phyloP scores from a whole-genome alignment of 35 echinoderm and acorn worm genomes.

The Eucidaris tribuloides region DNA sequence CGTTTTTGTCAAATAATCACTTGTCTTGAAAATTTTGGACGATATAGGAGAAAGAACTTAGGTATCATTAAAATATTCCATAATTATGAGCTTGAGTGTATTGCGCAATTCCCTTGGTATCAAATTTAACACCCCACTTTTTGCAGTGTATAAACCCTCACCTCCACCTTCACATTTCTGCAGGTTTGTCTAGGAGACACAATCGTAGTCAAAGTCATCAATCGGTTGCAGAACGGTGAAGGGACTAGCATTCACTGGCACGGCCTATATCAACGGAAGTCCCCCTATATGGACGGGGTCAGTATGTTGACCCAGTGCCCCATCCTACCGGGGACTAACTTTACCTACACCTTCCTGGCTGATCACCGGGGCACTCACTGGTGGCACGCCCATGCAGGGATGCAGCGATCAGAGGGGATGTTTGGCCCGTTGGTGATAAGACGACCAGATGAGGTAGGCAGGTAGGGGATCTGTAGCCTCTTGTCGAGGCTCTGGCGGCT shows the following conservation, averaged over 20 bases:
- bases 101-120: too few species aligned
- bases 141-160: too few species aligned
- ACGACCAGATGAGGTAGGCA: constrained; percentile 24
- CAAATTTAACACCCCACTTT: too few species aligned
- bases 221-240: constrained; percentile 36
- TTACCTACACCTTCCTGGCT: constrained; percentile 38
- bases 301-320: constrained; percentile 78
- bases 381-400: constrained; percentile 73
- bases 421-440: constrained; percentile 76
- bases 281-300: constrained; percentile 62
- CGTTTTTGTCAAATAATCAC: too few species aligned
- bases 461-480: neutral
- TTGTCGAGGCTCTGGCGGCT: too few species aligned
- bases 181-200: constrained; percentile 70
- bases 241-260: constrained; percentile 71
- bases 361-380: neutral
- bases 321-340: constrained; percentile 25
- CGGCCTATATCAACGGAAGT: constrained; percentile 12
- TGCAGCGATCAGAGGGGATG: constrained; percentile 75
- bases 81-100: too few species aligned
- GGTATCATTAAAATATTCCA: too few species aligned
- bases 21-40: too few species aligned
- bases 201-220: constrained; percentile 38
- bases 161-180: too few species aligned
- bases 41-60: too few species aligned